Evolutionary conservation across 1,140 invertebrate genomes (phyloP).

Genomic region (Nasonia longicornis): DNA sequence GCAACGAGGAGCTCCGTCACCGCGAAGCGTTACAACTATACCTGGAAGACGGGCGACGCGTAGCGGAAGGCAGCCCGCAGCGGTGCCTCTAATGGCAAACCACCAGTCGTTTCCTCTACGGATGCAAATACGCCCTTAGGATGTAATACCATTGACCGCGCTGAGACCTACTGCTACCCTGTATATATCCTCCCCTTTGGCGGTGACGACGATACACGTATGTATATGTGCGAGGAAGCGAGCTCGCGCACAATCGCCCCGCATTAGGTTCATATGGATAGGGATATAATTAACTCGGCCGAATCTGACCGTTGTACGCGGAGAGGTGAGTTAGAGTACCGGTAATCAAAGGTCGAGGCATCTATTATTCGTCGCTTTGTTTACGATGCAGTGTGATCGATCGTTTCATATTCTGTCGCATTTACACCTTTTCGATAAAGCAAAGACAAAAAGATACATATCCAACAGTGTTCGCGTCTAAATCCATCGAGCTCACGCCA

Average conservation of each 20-base stretch:
- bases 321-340: too few species aligned
- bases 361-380: too few species aligned
- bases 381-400: neutral
- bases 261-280: slow-evolving; percentile 28
- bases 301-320: neutral
- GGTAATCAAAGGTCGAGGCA: too few species aligned
- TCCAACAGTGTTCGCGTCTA: neutral
- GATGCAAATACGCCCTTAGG: slow-evolving; percentile 24
- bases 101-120: slow-evolving; percentile 47
- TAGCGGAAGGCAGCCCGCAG: slow-evolving; percentile 14
- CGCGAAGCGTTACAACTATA: neutral
- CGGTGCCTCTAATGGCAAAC: slow-evolving; percentile 44
- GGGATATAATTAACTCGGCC: slow-evolving; percentile 14
- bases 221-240: neutral
- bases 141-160: slow-evolving; percentile 51
- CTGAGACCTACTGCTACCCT: neutral
- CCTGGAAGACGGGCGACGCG: neutral
- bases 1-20: neutral
- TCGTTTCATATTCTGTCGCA: neutral
- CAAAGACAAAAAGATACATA: neutral
- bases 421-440: neutral
- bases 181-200: too few species aligned
- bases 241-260: neutral
- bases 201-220: neutral
- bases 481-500: slow-evolving; percentile 35